Evolutionary conservation across 1,140 invertebrate genomes (phyloP), one percentile per base, ranked within the genome.

Genomic region (Samia ricini): DNA sequence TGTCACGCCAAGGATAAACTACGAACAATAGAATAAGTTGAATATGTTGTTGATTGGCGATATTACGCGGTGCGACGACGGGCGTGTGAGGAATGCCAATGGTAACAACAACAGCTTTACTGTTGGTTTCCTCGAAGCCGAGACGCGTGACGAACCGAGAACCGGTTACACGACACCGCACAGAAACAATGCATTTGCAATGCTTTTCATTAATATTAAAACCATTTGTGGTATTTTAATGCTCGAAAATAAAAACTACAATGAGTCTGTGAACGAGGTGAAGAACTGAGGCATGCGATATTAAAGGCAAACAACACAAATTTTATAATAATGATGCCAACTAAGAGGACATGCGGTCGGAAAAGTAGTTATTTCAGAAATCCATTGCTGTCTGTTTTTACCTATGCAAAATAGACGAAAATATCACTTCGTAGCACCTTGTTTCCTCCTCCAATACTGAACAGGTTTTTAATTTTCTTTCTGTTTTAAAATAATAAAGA

Each of bases 21-120:
- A 23, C 63, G 63, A 70, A 76, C 66, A 76, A 71, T 72, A 68
- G 68, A 71, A 63, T 64, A 65, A 42, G 33, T 42, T 66, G 56
- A 66, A 77, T 68, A 70, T 70, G 70, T 56, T 61, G 68, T 58
- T 59, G 59, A 50, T 63, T 48, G 63, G 69, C 63, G 69, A 68
- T 65, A 68, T 69, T 69, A 66, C 61, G 62, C 36, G 54, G 66
- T 61, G 54, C 65, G 63, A 71, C 62, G 61, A 60, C 68, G 60
- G 72, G 65, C 76, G 81, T 81, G 82, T 72, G 73, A 80, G 78
- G 83, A 88, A 85, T 88, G 81, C 66, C 71, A 72, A 78, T 83
- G 76, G 69, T 75, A 83, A 82, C 77, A 85, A 83, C 52, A 64
- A 52, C 18, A n/a, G n/a, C 33, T 52, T 65, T 66, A 69, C 83